Evolutionary conservation across 1,140 invertebrate species (phyloP), one percentile per base, ranked within the genome.

Genomic region (Gonioctena quinquepunctata): DNA sequence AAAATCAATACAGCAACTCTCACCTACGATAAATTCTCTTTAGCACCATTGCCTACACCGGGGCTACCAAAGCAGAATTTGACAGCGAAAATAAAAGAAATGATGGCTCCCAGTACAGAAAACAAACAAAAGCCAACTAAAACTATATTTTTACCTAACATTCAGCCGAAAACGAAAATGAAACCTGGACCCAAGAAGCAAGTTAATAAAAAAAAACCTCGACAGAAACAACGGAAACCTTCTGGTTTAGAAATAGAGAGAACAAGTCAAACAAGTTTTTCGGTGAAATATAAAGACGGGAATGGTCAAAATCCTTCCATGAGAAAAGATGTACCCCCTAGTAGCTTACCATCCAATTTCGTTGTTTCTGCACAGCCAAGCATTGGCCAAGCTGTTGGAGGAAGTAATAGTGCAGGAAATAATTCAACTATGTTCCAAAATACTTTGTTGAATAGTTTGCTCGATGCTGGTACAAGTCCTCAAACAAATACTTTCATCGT

Each of bases 141-240:
- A 21, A 54, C 63, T 7, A 66, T 66, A 18, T 28, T 66, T 28
- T 28, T 66, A 52, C 63, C 63, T 3, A 48, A 33, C 42, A 33
- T 48, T 19, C 23, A 62, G 42, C 52, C n/a, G 1, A 13, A 8
- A 23, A 23, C 3, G 13, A 54, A 54, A 23, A 18, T 18, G 18
- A 54, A 42, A 42, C 33, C 13, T 42, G 33, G 33, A 3, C 33
- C 33, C 0, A 42, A 42, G 16, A n/a, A 11, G 1, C 11, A 42
- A 42, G 11, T n/a, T 42, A 0, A 4, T 2, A 42, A 42, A 11
- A 3, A 7, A 4, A 42, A 42, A 42, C 33, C 33, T 42, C 11
- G 13, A 42, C 33, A 11, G 16, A 42, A 42, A 11, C 33, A 7
- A n/a, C n/a, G n/a, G 8, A 42, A 42, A 42, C 33, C 8, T 42